Base-by-base conservation (phyloP, 2,113 vertebrate species). In the Carassius gibelio region DNA sequence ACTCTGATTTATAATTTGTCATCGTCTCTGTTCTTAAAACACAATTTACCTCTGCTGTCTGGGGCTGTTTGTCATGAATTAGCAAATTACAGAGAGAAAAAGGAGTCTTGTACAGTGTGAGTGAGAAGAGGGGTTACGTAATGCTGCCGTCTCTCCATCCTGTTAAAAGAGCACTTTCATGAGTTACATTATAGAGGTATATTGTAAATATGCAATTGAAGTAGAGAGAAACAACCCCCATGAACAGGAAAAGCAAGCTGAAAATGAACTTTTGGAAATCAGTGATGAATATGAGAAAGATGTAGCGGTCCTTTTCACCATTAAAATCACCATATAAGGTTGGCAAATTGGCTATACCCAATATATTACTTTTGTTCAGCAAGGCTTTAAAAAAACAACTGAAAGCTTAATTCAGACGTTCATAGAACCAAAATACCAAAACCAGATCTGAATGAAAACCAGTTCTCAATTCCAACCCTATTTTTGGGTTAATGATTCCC, bases 1-100 rank as follows among this genome's bases (percentile, higher is more conserved):
- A 77, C 62, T 77, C 42, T 17, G 80, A 83, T 87, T 77, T 76
- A 78, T 87, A 82, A 85, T 83, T 78, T 85, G 64, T 79, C 38
- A 64, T 74, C 74, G 78, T 82, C 21, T 8, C 66, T n/a, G 38
- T 83, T 80, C 87, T 83, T 80, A 79, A 83, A 88, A 80, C 45
- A 77, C 81, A 83, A 84, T 86, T 88, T 86, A 83, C 84, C 87
- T 86, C 62, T 59, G 81, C 80, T 83, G 75, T 86, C 75, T 86
- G 75, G 55, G 84, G 15, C 84, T 52, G 48, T 42, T 81, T 38
- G 75, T 64, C 45, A 71, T 21, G 38, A 59, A 83, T 83, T 80
- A 74, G 72, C 87, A 84, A 88, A 83, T 85, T 77, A 88, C 57
- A 81, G 38, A 48, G 55, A 62, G 26, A 34, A 78, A 26, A 23